Evolutionary conservation across 2,888 invertebrate species (phyloP), one percentile per base, ranked within the genome.

Genomic region (Melanostoma mellinum): DNA sequence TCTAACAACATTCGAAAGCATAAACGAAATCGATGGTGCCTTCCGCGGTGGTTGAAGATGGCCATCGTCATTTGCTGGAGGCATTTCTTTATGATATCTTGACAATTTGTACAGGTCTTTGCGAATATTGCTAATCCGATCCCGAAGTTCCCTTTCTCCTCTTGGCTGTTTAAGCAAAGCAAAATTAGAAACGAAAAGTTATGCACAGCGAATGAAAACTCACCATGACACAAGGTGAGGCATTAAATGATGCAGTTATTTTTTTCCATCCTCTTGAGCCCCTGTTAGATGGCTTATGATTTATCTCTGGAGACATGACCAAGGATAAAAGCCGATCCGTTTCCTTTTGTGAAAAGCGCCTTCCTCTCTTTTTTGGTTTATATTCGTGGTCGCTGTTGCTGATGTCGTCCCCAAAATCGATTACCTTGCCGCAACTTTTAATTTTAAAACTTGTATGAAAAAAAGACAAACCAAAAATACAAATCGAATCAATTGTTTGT

Each of bases 361-460:
- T 53, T n/a, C 52, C 52, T 53, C 52, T 33, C 6, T 52, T 52
- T 33, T 52, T 52, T n/a, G 32, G n/a, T 52, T 52, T 33, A 33
- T 9, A 6, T 33, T n/a, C n/a, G 33, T 1, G 4, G 5, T n/a
- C 2, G 8, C 33, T 52, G 33, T n/a, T 52, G 33, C 2, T 52
- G 1, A n/a, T 52, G 9, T 2, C 52, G 33, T 4, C 2, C 8
- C n/a, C 33, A 20, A 1, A 20, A 20, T 20, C 20, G 20, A 20
- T 20, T 1, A 20, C 20, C 20, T 20, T 20, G 20, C 20, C 20
- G 20, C 20, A 20, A 20, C 20, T 20, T 20, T 20, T 20, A 20
- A 20, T 20, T 20, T 20, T 20, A 20, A 1, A 20, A 20, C 1
- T 20, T 20, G 20, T 20, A 20, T 20, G 20, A 20, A 20, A 20